Conservation (phyloP, 2,888 invertebrate species). For the Schizaphis graminum region DNA sequence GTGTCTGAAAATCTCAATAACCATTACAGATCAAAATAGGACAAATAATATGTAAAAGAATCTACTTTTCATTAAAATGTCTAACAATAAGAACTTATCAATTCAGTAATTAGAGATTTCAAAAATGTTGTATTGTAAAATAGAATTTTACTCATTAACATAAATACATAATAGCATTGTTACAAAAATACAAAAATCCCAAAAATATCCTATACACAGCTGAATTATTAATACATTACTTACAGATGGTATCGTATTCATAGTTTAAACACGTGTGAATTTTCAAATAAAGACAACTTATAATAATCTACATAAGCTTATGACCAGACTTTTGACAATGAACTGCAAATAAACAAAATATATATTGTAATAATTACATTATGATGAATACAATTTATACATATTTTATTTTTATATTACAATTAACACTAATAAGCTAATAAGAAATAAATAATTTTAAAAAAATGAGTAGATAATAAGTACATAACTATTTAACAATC, state of each 20-base stretch:
- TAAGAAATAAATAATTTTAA: too few relatives aligned
- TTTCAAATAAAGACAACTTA: neutral
- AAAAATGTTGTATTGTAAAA: neutral
- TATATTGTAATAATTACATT: neutral
- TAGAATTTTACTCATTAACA: neutral
- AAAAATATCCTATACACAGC: neutral
- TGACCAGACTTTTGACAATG: neutral
- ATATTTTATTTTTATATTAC: too few relatives aligned
- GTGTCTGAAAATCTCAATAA: neutral
- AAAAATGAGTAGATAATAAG: too few relatives aligned
- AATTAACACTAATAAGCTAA: too few relatives aligned
- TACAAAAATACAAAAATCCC: neutral
- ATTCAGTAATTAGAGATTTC: neutral
- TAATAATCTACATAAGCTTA: neutral
- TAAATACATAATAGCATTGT: neutral
- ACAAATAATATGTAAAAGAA: neutral
- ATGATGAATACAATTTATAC: neutral
- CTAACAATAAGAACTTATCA: neutral
- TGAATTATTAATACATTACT: neutral
- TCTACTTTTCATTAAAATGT: neutral
- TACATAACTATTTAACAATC: too few relatives aligned
- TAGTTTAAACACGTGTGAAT: neutral
- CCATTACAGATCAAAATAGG: neutral
- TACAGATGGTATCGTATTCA: neutral
- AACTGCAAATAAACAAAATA: neutral